Evolutionary conservation across 1,140 invertebrate genomes (phyloP).

Genomic region (Plectus sambesii): DNA sequence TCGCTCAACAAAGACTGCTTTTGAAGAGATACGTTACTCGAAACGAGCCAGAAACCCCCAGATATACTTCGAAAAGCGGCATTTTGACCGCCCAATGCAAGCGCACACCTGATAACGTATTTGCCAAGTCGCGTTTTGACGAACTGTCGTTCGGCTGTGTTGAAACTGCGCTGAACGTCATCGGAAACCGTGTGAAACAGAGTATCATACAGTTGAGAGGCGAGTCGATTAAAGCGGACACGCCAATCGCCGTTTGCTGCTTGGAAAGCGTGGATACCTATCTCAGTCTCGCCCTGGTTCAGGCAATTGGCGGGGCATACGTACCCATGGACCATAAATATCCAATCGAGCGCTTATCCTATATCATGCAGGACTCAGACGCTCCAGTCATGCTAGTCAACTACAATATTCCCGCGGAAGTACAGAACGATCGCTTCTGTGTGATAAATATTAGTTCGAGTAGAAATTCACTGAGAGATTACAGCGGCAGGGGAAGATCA

Average conservation of each 20-base stretch:
- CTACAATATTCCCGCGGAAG: constrained; percentile 1
- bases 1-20: too few relatives aligned
- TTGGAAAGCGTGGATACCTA: constrained; percentile 7
- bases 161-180: too few relatives aligned
- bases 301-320: constrained; percentile 14
- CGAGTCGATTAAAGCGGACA: constrained; percentile 4
- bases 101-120: background rate
- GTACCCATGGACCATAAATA: background rate
- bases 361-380: constrained; percentile 4
- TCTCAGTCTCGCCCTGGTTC: constrained; percentile 2
- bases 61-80: background rate
- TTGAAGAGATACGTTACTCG: too few relatives aligned
- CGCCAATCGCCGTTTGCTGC: constrained; percentile 9
- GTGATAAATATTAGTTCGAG: too few relatives aligned
- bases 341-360: constrained; percentile 2
- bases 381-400: constrained; percentile 4
- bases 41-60: too few relatives aligned
- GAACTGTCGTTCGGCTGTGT: background rate
- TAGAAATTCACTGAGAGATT: too few relatives aligned
- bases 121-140: background rate
- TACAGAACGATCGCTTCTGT: background rate
- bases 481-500: background rate
- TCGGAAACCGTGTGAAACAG: constrained; percentile 3
- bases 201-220: background rate
- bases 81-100: background rate